phyloP scores from a whole-genome alignment of 2,113 vertebrate species.

The Mesitornis unicolor region DNA sequence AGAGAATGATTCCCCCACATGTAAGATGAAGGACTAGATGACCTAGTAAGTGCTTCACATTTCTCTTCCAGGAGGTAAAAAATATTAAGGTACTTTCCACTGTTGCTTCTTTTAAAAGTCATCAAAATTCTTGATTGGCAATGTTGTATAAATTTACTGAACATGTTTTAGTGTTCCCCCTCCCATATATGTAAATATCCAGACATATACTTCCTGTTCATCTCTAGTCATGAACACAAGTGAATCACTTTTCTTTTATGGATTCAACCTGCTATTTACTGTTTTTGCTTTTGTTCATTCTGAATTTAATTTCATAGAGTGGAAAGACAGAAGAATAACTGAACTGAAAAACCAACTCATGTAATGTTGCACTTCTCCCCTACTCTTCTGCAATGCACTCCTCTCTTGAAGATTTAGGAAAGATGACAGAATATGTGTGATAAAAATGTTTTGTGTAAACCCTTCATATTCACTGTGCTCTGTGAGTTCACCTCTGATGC shows the following conservation, averaged over 20 bases:
- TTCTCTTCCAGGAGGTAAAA: background rate
- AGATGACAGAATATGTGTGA: background rate
- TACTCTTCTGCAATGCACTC: background rate
- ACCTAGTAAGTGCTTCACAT: background rate
- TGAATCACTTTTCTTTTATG: background rate
- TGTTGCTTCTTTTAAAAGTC: background rate
- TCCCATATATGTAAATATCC: background rate
- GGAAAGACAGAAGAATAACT: background rate
- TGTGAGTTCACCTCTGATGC: background rate
- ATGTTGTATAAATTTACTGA: background rate
- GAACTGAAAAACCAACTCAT: background rate
- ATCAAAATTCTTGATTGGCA: background rate
- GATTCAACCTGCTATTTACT: background rate
- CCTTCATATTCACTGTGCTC: background rate
- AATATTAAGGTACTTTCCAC: background rate
- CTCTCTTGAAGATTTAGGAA: background rate
- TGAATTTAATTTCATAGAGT: background rate
- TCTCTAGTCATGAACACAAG: background rate
- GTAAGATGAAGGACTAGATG: background rate
- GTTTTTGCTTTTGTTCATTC: background rate
- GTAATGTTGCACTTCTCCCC: background rate
- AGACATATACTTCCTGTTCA: background rate
- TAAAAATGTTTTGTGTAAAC: background rate
- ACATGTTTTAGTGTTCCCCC: accelerated
- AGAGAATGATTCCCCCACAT: background rate